Evolutionary conservation across 2,888 invertebrate genomes (phyloP), one percentile per base, ranked within the genome.

Genomic region (Phragmatobia fuliginosa): DNA sequence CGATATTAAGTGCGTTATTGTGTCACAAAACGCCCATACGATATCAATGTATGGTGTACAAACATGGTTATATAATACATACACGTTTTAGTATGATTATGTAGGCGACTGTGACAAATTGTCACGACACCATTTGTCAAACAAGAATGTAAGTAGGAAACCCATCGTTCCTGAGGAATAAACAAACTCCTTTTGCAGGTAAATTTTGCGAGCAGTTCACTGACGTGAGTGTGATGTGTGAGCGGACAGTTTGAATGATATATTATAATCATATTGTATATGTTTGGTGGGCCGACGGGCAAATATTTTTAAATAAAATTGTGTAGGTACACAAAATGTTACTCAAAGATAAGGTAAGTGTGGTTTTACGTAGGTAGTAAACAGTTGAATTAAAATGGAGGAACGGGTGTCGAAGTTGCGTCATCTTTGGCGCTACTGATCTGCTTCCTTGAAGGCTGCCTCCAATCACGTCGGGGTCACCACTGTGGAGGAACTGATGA

Each of bases 91-190:
- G 63, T 71, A 71, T 71, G 71, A 71, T 71, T 71, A 71, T 68
- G 66, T 71, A 56, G 31, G 56, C 73, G 72, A 78, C 72, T 70
- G 71, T 78, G 79, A 81, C 74, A 72, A 78, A 81, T 78, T 49
- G 70, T 62, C 58, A 67, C 60, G 66, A 38, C 58, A 67, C 72
- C 71, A 70, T 81, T 81, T 79, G 76, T 78, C 79, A 81, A 67
- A 60, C 31, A 61, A n/a, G 56, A 28, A 25, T 62, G 58, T 62
- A 69, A 69, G 71, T 41, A 41, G 41, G 41, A 41, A 18, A 41
- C 41, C 41, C 41, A 41, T 41, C 41, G 60, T 72, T 78, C 65
- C 74, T 60, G 21, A 67, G 59, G 60, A 70, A 56, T 71, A 71
- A 70, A 70, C 66, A 67, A 70, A 63, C 52, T 41, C n/a, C 56